These are phyloP conservation scores for Deroplatys truncata DNA, from an alignment of 2,888 invertebrate species.

Conservation along the genomic window DNA sequence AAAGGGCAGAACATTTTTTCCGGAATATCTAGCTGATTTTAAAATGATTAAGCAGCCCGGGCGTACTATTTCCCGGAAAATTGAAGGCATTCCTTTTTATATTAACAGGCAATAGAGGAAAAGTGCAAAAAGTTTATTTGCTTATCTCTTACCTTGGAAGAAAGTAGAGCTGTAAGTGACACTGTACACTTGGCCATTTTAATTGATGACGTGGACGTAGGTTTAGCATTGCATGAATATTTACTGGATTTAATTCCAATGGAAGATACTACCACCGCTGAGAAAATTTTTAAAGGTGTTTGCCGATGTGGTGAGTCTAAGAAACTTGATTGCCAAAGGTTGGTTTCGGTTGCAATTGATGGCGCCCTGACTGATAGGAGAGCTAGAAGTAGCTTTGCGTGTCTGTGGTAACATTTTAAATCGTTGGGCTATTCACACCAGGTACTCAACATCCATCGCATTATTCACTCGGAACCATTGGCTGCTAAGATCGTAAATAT, in stretches of 20 bases:
- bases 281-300: neutral
- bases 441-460: neutral
- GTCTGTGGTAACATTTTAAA: slow-evolving; percentile 23
- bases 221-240: neutral
- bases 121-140: neutral
- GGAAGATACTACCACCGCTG: neutral
- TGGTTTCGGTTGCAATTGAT: neutral
- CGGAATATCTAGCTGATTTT: neutral
- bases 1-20: too few species aligned
- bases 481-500: neutral
- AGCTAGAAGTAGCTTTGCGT: slow-evolving; percentile 35
- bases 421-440: neutral
- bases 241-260: neutral
- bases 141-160: neutral
- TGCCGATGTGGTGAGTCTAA: neutral
- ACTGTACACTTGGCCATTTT: neutral
- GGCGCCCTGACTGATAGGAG: neutral
- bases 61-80: neutral
- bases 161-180: neutral
- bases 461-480: neutral
- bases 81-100: neutral
- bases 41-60: neutral
- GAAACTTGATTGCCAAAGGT: too few species aligned
- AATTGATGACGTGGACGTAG: neutral
- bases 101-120: neutral